Conservation (phyloP, 1,140 invertebrate species). For the Himalopsyche phryganea region DNA sequence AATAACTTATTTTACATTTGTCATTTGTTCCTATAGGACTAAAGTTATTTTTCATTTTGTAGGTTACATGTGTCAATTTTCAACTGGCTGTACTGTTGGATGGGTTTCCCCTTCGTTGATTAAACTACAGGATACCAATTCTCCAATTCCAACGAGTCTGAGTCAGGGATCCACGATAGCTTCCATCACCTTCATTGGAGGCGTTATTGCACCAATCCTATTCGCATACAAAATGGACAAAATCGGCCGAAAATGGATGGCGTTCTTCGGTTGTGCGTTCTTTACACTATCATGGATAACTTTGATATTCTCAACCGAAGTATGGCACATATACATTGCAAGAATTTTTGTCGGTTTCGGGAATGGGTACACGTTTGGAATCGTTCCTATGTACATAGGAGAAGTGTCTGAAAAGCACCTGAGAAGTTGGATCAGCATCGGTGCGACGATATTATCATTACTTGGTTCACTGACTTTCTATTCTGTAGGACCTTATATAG, state of each 20-base stretch:
- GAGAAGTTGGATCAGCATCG: constrained; percentile 1
- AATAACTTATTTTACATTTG: no score
- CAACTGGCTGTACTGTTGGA: constrained; percentile 35
- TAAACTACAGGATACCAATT: constrained; percentile 44
- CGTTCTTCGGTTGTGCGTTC: neutral
- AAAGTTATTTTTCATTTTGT: neutral
- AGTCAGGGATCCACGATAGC: constrained; percentile 62
- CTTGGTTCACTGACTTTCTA: neutral
- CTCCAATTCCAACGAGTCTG: constrained; percentile 49
- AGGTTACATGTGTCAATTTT: constrained; percentile 9
- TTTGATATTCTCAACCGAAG: constrained; percentile 4
- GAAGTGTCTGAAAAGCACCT: constrained; percentile 10
- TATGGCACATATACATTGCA: constrained; percentile 8
- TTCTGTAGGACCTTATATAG: neutral
- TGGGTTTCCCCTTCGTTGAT: constrained; percentile 60
- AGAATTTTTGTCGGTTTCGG: constrained; percentile 8
- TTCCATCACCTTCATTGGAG: constrained; percentile 51
- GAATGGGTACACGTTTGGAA: neutral
- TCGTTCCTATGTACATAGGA: constrained; percentile 8
- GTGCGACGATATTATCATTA: neutral
- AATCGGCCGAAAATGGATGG: constrained; percentile 56
- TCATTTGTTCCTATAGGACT: no score
- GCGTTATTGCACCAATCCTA: constrained; percentile 45
- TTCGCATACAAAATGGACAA: constrained; percentile 47
- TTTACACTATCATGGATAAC: constrained; percentile 1